Percentiles rank a stretch among this genome's conserved stretches.
phyloP scores from a whole-genome alignment of 2,888 invertebrate genomes.

The Frankliniella intonsa region DNA sequence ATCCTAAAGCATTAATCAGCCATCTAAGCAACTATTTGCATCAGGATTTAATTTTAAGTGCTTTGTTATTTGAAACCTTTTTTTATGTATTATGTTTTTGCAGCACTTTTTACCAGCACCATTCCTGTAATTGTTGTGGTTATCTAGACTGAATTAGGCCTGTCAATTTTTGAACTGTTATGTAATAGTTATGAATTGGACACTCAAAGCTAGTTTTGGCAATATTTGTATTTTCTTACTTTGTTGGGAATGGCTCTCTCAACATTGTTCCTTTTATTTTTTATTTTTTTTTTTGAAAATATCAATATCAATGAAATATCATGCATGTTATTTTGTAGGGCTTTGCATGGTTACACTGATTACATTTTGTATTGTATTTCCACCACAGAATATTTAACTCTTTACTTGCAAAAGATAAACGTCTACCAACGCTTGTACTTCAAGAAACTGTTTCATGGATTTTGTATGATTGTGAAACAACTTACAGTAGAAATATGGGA shows the following conservation, averaged over 20 bases:
- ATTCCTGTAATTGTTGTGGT: not conserved
- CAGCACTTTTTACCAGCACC: not conserved
- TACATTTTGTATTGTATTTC: not conserved
- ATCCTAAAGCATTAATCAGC: not conserved
- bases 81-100: not conserved
- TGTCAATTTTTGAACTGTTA: constrained; percentile 5
- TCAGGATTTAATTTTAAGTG: not conserved
- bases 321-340: not conserved
- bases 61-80: not conserved
- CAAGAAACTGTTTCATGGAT: too few species aligned
- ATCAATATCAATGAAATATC: not conserved
- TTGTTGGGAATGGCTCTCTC: not conserved
- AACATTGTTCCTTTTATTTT: not conserved
- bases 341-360: not conserved
- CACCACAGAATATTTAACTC: not conserved
- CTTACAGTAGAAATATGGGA: too few species aligned
- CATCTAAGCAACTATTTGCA: not conserved
- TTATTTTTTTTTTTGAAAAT: not conserved
- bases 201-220: not conserved
- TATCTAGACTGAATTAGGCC: constrained; percentile 15
- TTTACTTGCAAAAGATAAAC: not conserved
- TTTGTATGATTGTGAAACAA: too few species aligned
- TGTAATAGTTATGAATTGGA: not conserved
- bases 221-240: not conserved
- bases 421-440: too few species aligned